Evolutionary conservation across 1,140 invertebrate genomes (phyloP).

Genomic region (Cotesia glomerata): DNA sequence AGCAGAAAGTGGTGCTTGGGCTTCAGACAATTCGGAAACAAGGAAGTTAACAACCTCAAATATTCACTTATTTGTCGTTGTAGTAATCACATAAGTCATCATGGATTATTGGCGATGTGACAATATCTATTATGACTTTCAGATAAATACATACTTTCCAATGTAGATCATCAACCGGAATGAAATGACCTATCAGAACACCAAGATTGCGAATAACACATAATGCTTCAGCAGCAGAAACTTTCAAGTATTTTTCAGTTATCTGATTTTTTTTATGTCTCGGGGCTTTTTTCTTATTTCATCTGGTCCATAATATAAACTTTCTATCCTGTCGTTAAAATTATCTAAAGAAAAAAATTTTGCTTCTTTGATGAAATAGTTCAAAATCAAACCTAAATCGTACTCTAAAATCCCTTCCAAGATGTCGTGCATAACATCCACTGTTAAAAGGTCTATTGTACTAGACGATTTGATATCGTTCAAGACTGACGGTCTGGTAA

Average conservation of each 20-base stretch:
- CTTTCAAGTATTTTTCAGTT: conserved; percentile 9
- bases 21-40: conserved; percentile 30
- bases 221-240: conserved; percentile 24
- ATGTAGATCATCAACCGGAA: conserved; percentile 7
- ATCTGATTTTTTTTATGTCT: neutral
- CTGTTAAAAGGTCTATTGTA: conserved; percentile 22
- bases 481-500: conserved; percentile 1
- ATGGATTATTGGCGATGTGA: neutral
- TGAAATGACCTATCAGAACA: conserved; percentile 21
- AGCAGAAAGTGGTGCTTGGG: conserved; percentile 32
- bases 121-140: conserved; percentile 9
- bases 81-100: neutral
- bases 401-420: conserved; percentile 22
- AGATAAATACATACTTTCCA: conserved; percentile 17
- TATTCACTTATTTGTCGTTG: conserved; percentile 9
- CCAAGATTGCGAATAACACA: conserved; percentile 22
- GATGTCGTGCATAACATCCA: conserved; percentile 31
- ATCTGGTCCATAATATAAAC: conserved; percentile 6
- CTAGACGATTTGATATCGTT: neutral
- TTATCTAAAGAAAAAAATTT: conserved; percentile 22
- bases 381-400: conserved; percentile 15
- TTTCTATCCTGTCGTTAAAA: conserved; percentile 14
- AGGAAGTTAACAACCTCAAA: conserved; percentile 21
- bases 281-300: conserved; percentile 9
- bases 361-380: conserved; percentile 11